These are phyloP conservation scores for Austrofundulus limnaeus DNA, from an alignment of 2,113 vertebrate species.

Conservation along the genomic window DNA sequence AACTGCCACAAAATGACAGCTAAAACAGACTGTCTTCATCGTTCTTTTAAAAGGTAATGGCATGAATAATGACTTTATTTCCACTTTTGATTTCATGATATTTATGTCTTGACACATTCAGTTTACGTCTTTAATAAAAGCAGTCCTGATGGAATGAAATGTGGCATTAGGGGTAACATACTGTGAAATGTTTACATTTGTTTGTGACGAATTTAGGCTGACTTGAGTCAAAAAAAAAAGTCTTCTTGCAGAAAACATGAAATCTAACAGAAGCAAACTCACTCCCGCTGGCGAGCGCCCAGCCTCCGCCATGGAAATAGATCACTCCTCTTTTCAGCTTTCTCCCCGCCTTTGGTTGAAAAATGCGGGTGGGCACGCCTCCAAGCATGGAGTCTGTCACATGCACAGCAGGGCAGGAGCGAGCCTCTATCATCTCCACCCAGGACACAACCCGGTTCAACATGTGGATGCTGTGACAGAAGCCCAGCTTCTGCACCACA, in stretches of 20 bases:
- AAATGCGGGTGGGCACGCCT: conserved; percentile 86
- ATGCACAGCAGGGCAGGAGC: conserved; percentile 76
- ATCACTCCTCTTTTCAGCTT: conserved; percentile 82
- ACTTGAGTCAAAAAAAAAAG: too few relatives aligned
- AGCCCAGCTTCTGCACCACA: conserved; percentile 83
- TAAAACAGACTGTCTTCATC: too few relatives aligned
- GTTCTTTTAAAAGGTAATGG: too few relatives aligned
- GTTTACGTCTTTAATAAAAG: not conserved
- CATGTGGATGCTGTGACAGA: conserved; percentile 83
- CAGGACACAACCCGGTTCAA: conserved; percentile 83
- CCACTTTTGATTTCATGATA: too few relatives aligned
- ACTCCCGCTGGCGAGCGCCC: conserved; percentile 91
- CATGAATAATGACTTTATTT: too few relatives aligned
- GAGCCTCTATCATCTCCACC: conserved; percentile 81
- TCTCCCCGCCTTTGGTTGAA: conserved; percentile 73
- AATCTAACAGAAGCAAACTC: conserved; percentile 59
- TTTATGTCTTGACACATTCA: too few relatives aligned
- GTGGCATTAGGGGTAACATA: too few relatives aligned
- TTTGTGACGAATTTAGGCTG: too few relatives aligned
- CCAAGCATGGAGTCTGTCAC: conserved; percentile 85
- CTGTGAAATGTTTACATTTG: too few relatives aligned
- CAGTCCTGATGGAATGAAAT: not conserved
- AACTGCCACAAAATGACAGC: too few relatives aligned
- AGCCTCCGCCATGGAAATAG: conserved; percentile 95
- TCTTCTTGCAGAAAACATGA: too few relatives aligned